Evolutionary conservation across 2,888 invertebrate genomes (phyloP), one percentile per base, ranked within the genome.

Genomic region (Clitarchus hookeri): DNA sequence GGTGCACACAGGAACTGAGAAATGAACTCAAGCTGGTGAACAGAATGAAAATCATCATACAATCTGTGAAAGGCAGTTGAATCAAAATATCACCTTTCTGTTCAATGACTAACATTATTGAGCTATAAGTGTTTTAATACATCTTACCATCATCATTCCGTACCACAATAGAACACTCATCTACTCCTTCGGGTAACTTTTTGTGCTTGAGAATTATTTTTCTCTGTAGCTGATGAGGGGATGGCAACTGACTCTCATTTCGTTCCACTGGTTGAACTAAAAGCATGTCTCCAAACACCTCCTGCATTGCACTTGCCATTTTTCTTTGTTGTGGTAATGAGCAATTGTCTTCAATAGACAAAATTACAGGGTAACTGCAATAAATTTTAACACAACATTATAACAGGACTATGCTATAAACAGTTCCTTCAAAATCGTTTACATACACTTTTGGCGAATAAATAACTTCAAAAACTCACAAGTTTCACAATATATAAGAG

Each of bases 301-400:
- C 97, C 90, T 87, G 94, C 92, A 98, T 95, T 0, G 96, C 94
- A 87, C 93, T 93, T 0, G 98, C 98, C 98, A 98, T 98, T 90
- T 96, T 96, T 84, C 97, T 93, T 90, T 98, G 98, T 89, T 98
- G 98, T 0, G 96, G 96, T 86, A 98, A 91, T 0, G 97, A 96
- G 91, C 98, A 98, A 91, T 98, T 98, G 90, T 98, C 98, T 91
- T 98, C 98, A 86, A 98, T 97, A 0, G 98, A 98, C 44, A 98
- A 92, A 88, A 98, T 97, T 0, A 98, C 94, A 0, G 98, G 98
- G 91, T 96, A 98, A 84, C 93, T 93, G 86, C 6, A 89, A 87
- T 85, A 87, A 86, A 79, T 84, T 26, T n/a, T 36, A 1, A 36
- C 36, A 36, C 36, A 13, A 53, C 19, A 80, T 83, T 86, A n/a